Conservation (phyloP, 2,113 vertebrate genomes). For the Pachyramphus minor region DNA sequence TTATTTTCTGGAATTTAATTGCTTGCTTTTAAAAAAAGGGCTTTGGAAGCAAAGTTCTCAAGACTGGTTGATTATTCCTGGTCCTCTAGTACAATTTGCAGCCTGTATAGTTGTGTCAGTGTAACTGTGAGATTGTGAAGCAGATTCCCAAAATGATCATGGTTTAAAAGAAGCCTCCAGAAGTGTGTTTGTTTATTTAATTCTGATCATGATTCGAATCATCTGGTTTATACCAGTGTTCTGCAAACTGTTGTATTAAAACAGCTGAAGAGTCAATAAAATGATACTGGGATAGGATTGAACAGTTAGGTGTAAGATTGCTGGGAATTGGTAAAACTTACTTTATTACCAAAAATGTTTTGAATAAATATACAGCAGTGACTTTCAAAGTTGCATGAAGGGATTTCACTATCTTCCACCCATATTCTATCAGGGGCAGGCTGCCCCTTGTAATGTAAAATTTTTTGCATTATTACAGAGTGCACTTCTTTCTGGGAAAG, state of each 20-base stretch:
- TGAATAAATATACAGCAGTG: not conserved
- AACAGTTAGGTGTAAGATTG: not conserved
- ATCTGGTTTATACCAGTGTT: not conserved
- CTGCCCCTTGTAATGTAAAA: not conserved
- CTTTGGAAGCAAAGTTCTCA: not conserved
- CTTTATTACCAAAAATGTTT: not conserved
- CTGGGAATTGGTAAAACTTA: not conserved
- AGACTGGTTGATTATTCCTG: not conserved
- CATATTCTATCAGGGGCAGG: not conserved
- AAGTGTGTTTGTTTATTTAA: not conserved
- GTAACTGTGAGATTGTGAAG: not conserved
- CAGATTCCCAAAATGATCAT: not conserved
- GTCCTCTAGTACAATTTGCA: not conserved
- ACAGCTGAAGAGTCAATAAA: not conserved
- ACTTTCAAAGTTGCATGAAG: not conserved
- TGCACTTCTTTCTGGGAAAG: not conserved
- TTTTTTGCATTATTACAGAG: not conserved
- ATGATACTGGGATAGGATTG: not conserved
- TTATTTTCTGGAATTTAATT: not conserved
- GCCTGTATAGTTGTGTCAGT: not conserved
- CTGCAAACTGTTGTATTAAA: not conserved
- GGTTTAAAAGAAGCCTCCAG: not conserved
- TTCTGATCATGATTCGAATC: not conserved
- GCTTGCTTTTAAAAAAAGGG: not conserved
- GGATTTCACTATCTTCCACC: not conserved